Base-by-base conservation (phyloP, 2,888 invertebrate species). In the Autographa gamma region DNA sequence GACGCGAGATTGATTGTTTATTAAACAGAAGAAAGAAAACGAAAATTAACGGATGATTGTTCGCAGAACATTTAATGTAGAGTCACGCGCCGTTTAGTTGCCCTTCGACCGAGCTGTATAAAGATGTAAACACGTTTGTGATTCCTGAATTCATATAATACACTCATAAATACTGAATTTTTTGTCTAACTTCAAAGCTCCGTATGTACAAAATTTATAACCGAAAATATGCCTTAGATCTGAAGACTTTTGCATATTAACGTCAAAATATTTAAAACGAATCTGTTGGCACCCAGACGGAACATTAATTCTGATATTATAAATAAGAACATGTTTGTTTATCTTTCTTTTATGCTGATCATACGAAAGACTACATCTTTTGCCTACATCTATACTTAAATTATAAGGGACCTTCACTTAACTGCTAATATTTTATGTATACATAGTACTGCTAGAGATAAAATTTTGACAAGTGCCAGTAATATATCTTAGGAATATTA, bases 1-100 rank as follows among this genome's bases (percentile, higher is more conserved):
- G 75, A 69, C 59, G 73, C 70, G 63, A 68, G 74, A 79, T 79
- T 75, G 71, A 78, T 74, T 83, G 71, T 83, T 71, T 72, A 66
- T 19, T 60, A 73, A 76, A 71, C 68, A 66, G 31, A 70, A 19
- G 34, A 62, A 14, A 52, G n/a, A 48, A 43, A 52, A 59, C 58
- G 38, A 59, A 71, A 77, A 71, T 52, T 14, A 61, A 66, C 41
- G 18, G n/a, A 52, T 48, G 65, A 71, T 63, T 77, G 66, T 61
- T 80, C 34, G 48, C 43, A 66, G 63, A 76, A 76, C 76, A 68
- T 66, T 76, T 41, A 60, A 60, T 59, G 68, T 71, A 19, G 59
- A 31, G 52, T 65, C 66, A 43, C 60, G 64, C 31, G 32, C 13
- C 13, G 18, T 61, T 58, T 43, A 54, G 25, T 41, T 25, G 34